Conservation (phyloP, 2,113 vertebrate species). For the Stigmatopora argus region DNA sequence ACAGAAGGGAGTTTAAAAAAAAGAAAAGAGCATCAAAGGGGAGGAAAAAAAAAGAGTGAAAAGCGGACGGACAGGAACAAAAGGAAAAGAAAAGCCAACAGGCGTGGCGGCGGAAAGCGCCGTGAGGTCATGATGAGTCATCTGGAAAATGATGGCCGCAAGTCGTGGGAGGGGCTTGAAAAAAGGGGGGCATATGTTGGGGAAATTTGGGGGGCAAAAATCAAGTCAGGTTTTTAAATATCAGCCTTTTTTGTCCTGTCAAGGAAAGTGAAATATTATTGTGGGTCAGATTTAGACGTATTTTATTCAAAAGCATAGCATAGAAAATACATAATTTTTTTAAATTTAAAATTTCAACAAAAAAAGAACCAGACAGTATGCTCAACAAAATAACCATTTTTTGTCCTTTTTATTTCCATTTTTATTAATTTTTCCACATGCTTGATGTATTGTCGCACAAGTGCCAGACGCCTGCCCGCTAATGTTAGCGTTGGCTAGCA, state of each 20-base stretch:
- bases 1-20: constrained; percentile 60
- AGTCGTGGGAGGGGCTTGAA: neutral
- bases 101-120: constrained; percentile 40
- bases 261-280: too few species aligned
- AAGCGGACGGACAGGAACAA: constrained; percentile 53
- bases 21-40: constrained; percentile 66
- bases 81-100: constrained; percentile 36
- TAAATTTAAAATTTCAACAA: too few species aligned
- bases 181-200: neutral
- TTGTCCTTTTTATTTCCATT: constrained; percentile 64
- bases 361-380: neutral
- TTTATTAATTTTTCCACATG: constrained; percentile 98
- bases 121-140: constrained; percentile 51
- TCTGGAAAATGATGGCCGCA: constrained; percentile 43
- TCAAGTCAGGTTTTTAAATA: neutral
- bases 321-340: too few species aligned
- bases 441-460: constrained; percentile 63
- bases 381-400: constrained; percentile 17
- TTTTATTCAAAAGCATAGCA: too few species aligned
- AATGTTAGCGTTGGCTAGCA: neutral
- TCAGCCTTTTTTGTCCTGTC: too few species aligned
- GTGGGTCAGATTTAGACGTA: too few species aligned
- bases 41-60: constrained; percentile 33
- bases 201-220: neutral
- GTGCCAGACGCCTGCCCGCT: neutral